Evolutionary conservation across 2,113 vertebrate species (phyloP).

Genomic region (Cyphomyrus plagiostoma): DNA sequence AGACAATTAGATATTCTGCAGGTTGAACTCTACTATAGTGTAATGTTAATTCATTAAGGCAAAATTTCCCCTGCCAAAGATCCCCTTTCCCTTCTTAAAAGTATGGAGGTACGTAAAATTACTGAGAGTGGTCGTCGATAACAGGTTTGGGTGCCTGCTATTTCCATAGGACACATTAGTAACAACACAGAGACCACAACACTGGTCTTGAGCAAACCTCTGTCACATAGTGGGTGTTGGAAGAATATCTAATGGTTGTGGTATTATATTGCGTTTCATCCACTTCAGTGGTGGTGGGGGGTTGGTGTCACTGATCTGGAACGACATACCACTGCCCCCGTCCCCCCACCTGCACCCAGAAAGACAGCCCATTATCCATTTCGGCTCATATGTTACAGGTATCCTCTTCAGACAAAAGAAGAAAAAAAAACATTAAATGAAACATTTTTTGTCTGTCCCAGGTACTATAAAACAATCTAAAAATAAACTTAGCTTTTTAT

Average conservation of each 20-base stretch:
- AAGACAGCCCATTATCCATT: not conserved
- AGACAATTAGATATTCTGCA: slow-evolving; percentile 68
- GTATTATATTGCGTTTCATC: not conserved
- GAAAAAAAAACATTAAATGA: not conserved
- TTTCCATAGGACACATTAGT: not conserved
- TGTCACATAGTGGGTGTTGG: not conserved
- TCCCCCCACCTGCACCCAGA: not conserved
- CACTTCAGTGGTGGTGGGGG: not conserved
- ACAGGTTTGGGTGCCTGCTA: not conserved
- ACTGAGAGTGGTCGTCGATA: not conserved
- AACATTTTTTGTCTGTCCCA: not conserved
- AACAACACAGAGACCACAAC: not conserved
- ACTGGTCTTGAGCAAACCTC: not conserved
- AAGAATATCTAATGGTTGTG: not conserved
- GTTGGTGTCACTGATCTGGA: not conserved
- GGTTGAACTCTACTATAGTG: slow-evolving; percentile 59
- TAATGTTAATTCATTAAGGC: slow-evolving; percentile 35
- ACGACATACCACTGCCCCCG: not conserved
- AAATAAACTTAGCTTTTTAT: not conserved
- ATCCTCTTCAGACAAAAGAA: not conserved
- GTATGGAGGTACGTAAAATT: not conserved
- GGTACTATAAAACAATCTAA: not conserved
- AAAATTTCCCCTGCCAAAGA: not conserved
- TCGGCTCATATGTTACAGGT: not conserved
- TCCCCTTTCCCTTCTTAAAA: slow-evolving; percentile 42